Percentiles rank a stretch among this genome's conserved stretches.
Evolutionary conservation across 2,888 invertebrate species (phyloP).

Genomic region (Ernsta delagoae): DNA sequence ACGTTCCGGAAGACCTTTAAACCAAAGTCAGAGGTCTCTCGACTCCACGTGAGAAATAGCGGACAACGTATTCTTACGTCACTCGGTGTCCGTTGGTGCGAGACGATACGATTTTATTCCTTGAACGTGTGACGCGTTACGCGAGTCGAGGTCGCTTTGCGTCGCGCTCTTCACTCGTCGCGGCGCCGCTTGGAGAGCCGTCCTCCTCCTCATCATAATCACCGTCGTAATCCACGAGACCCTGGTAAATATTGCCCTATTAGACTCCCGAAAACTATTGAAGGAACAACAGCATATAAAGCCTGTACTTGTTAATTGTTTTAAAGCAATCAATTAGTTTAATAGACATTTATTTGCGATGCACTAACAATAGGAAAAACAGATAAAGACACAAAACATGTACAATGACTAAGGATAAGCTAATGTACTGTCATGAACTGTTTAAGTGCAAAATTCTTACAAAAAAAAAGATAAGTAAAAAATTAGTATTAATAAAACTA

Average conservation of each 20-base stretch:
- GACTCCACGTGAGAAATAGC: neutral
- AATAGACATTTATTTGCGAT: neutral
- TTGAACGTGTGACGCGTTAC: conserved; percentile 79
- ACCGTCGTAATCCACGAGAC: conserved; percentile 98
- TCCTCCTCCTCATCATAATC: conserved; percentile 98
- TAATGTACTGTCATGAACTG: no score
- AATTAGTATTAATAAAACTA: no score
- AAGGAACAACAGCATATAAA: neutral
- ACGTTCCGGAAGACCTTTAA: conserved; percentile 76
- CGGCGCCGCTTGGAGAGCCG: conserved; percentile 43
- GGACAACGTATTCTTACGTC: conserved; percentile 36
- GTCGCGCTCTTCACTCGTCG: conserved; percentile 75
- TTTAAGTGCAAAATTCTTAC: no score
- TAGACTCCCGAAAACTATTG: neutral
- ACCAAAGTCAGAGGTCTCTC: neutral
- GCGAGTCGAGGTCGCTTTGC: conserved; percentile 91
- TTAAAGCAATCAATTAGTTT: no score
- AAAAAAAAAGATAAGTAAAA: no score
- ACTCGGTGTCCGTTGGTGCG: conserved; percentile 57
- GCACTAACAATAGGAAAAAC: neutral
- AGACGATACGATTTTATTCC: conserved; percentile 65
- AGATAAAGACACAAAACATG: neutral
- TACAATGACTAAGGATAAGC: no score
- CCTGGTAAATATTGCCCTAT: conserved; percentile 75
- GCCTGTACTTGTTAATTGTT: neutral